Evolutionary conservation across 2,888 invertebrate species (phyloP), one percentile per base, ranked within the genome.

Genomic region (Rapana venosa): DNA sequence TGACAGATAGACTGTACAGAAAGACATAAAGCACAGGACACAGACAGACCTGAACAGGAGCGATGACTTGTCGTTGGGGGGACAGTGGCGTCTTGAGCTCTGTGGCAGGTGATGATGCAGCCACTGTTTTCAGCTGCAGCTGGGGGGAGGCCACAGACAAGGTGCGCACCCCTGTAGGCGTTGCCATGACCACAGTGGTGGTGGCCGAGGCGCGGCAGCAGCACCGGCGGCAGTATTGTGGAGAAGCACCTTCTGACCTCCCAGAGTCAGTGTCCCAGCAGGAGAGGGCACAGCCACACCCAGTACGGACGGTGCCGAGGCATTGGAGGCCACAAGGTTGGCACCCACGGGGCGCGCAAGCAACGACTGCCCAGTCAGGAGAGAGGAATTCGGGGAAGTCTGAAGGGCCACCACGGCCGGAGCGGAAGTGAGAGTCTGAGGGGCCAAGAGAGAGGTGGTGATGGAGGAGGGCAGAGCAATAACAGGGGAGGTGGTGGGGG

Each of bases 351-450:
- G 92, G 61, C 74, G 91, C 66, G 47, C 89, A 87, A 77, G 90
- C 84, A 83, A 87, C 74, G 87, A 91, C 83, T 92, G 91, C 20
- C 91, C 91, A 26, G 90, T 58, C 61, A 92, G 84, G 26, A 92
- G 90, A 26, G 91, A 91, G 36, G 84, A 86, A 26, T 88, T 89
- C 35, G 88, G 89, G 26, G 88, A 89, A 15, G 90, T 74, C 56
- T 87, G 90, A 13, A 90, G 32, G 47, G 90, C 83, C 56, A 90
- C 83, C 77, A 87, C 32, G 58, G 90, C 32, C 36, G 90, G 30
- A 26, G 90, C 35, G 36, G 83, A 35, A 36, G 32, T 70, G 22
- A 66, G 17, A 2, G 89, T 74, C 85, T 85, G 85, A 13, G 84
- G 36, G 56, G 89, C 74, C 47, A 89, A 30, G 30, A 89, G 89